Percentiles rank a stretch among this genome's conserved stretches.
Evolutionary conservation across 2,113 vertebrate genomes (phyloP).

Genomic region (Takifugu bimaculatus): DNA sequence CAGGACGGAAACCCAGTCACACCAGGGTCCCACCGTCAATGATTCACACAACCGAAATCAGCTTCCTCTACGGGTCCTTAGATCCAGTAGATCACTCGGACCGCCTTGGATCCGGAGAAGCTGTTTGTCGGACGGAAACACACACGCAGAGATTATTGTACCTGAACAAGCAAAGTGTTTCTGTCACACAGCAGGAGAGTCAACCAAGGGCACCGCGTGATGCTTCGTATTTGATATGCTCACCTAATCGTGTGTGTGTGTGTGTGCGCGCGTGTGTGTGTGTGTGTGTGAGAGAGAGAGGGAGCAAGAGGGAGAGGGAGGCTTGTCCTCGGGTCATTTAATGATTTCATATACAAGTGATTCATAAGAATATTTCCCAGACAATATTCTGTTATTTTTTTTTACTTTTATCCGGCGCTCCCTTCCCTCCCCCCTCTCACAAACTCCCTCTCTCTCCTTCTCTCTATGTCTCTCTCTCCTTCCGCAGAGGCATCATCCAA

Average conservation of each 20-base stretch:
- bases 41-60: no score
- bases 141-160: not conserved
- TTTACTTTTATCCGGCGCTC: slow-evolving; percentile 13
- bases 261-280: no score
- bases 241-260: slow-evolving; percentile 27
- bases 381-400: slow-evolving; percentile 41
- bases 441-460: slow-evolving; percentile 7
- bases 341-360: slow-evolving; percentile 57
- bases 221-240: slow-evolving; percentile 48
- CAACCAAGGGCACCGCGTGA: slow-evolving; percentile 46
- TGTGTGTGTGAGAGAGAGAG: not conserved
- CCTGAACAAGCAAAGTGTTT: not conserved
- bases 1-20: no score
- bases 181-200: slow-evolving; percentile 14
- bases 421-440: not conserved
- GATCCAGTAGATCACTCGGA: no score
- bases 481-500: slow-evolving; percentile 56
- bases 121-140: no score
- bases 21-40: no score
- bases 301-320: slow-evolving; percentile 2
- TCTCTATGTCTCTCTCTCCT: slow-evolving; percentile 14
- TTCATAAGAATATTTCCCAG: slow-evolving; percentile 55
- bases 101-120: no score
- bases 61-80: no score
- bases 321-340: slow-evolving; percentile 46